Evolutionary conservation across 2,797 vertebrate genomes (phyloP), one percentile per base, ranked within the genome.

Genomic region (Urophycis tenuis): DNA sequence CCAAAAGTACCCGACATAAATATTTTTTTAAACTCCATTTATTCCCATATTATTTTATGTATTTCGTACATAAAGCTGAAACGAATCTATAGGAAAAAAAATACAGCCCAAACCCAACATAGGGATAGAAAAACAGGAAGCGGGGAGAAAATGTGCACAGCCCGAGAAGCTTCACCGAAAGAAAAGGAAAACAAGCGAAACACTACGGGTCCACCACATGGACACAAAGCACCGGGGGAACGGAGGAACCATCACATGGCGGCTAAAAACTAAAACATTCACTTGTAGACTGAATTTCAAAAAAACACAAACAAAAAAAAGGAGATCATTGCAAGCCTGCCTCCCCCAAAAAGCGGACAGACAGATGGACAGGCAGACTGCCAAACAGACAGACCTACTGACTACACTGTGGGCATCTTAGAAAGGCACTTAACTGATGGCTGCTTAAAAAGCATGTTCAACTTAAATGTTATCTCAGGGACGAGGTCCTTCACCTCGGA

Each of bases 341-440:
- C n/a, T n/a, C n/a, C n/a, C n/a, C n/a, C n/a, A n/a, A n/a, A n/a
- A n/a, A n/a, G n/a, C n/a, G n/a, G 88, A 91, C 85, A 81, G 82
- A 85, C 78, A 82, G 64, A 82, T 82, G 81, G 81, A 88, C 81
- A 80, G 85, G 84, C 86, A 84, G 85, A 87, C 89, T 91, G 88
- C 91, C 86, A 81, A 82, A 85, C 79, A 81, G 71, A 82, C 83
- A 83, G 80, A 88, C 82, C 78, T 9, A 60, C 8, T n/a, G 53
- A 60, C 81, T n/a, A 78, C 74, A 81, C 45, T 29, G 81, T 86
- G 81, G 84, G 90, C 86, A 84, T 84, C 86, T 73, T 74, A 87
- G 73, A 76, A 85, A 92, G 91, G 90, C 91, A 92, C 91, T 92
- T 91, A 60, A 60, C 81, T 82, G 85, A 85, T 82, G 87, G 85